These are phyloP conservation scores for Perdita meconis DNA, from an alignment of 2,888 invertebrate genomes.

Conservation along the genomic window DNA sequence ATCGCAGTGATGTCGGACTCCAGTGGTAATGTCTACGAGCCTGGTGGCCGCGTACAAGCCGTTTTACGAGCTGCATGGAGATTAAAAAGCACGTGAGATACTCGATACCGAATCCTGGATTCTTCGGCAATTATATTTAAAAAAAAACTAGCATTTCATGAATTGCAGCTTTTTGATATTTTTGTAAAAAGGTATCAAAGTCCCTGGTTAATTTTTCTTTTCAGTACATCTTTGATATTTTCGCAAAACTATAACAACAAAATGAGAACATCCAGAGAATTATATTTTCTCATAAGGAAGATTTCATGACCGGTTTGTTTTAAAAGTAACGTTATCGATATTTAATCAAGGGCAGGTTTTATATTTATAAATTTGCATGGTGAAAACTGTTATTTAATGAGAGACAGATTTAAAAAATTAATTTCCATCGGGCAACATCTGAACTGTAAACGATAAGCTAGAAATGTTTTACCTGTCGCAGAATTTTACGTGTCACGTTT, in stretches of 20 bases:
- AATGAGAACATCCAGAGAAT: neutral
- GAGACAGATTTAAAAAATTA: constrained; percentile 15
- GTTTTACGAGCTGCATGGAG: neutral
- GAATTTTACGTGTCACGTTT: constrained; percentile 24
- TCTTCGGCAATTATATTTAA: neutral
- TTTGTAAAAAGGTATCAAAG: neutral
- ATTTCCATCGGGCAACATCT: neutral
- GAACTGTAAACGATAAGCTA: constrained; percentile 1
- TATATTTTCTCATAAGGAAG: neutral
- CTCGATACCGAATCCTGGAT: neutral
- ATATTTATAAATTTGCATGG: neutral
- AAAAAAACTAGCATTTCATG: neutral
- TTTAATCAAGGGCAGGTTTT: too few relatives aligned
- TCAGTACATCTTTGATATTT: too few relatives aligned
- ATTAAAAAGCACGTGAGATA: constrained; percentile 5
- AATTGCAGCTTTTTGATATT: neutral
- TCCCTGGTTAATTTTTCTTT: too few relatives aligned
- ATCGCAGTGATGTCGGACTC: constrained; percentile 37
- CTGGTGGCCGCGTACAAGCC: neutral
- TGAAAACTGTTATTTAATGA: neutral
- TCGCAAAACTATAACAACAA: too few relatives aligned
- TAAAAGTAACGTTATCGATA: too few relatives aligned
- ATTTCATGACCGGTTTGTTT: too few relatives aligned
- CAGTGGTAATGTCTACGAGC: constrained; percentile 12
- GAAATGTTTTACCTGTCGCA: neutral